Conservation (phyloP, 2,888 invertebrate species). For the Aporophyla nigra region DNA sequence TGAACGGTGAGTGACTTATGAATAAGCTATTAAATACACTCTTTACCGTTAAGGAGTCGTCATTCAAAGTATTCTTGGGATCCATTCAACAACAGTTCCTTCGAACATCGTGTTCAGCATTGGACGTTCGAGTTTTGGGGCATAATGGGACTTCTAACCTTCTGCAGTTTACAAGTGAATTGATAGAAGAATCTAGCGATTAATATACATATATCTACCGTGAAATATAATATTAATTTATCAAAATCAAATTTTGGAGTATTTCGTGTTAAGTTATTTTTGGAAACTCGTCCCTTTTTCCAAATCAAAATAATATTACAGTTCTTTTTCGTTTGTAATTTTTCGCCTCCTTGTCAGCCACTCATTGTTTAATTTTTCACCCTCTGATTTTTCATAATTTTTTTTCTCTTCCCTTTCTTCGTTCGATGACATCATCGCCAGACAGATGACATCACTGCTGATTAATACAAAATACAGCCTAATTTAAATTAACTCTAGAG, state of each 20-base stretch:
- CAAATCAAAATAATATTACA: too few relatives aligned
- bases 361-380: not conserved
- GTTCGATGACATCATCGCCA: slow-evolving; percentile 26
- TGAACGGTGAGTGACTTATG: slow-evolving; percentile 41
- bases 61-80: not conserved
- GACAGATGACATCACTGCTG: slow-evolving; percentile 48
- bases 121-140: not conserved
- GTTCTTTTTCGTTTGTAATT: not conserved
- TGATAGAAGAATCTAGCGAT: not conserved
- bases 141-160: not conserved
- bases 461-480: slow-evolving; percentile 34
- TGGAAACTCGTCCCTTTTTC: not conserved
- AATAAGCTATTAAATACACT: slow-evolving; percentile 6
- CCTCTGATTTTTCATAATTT: not conserved
- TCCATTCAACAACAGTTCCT: not conserved
- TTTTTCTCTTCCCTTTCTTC: not conserved
- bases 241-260: not conserved
- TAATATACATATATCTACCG: not conserved
- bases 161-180: not conserved
- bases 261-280: not conserved
- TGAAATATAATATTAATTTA: not conserved
- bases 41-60: not conserved
- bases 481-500: slow-evolving; percentile 55
- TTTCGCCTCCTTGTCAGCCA: not conserved
- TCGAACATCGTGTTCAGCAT: not conserved